phyloP scores from a whole-genome alignment of 2,113 vertebrate species.

The Peromyscus maniculatus region DNA sequence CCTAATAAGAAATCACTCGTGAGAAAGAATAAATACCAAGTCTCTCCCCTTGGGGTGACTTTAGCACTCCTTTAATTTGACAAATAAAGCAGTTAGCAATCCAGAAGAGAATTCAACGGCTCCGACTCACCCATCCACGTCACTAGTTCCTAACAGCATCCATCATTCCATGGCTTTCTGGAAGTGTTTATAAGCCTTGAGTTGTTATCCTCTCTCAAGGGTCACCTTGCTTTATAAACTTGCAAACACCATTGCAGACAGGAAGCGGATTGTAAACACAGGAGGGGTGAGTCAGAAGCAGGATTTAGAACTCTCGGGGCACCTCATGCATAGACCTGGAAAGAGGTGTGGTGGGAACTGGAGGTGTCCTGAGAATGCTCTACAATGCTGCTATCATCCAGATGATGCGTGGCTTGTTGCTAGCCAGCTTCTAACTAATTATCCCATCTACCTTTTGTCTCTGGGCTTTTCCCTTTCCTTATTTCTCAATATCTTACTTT shows the following conservation, averaged over 20 bases:
- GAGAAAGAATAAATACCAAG: slow-evolving; percentile 25
- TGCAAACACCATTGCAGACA: background rate
- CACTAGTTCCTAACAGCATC: slow-evolving; percentile 23
- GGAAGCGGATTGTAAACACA: slow-evolving; percentile 36
- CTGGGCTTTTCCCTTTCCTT: no score
- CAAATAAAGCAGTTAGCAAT: slow-evolving; percentile 42
- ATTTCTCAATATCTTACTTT: no score
- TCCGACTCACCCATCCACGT: slow-evolving; percentile 24
- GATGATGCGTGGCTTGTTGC: no score
- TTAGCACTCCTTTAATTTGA: slow-evolving; percentile 43
- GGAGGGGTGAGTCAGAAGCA: slow-evolving; percentile 18
- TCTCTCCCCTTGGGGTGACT: slow-evolving; percentile 17
- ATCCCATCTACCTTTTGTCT: no score
- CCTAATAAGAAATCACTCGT: slow-evolving; percentile 62
- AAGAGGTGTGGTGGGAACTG: background rate
- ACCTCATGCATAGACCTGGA: background rate
- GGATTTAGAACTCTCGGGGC: background rate
- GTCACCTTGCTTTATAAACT: slow-evolving; percentile 40
- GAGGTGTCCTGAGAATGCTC: background rate
- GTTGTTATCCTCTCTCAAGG: background rate
- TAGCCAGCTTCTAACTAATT: no score
- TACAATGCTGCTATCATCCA: background rate
- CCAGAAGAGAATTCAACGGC: background rate
- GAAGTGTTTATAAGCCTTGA: slow-evolving; percentile 28
- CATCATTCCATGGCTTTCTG: background rate